phyloP scores from a whole-genome alignment of 1,140 invertebrate species.

The Calliopsis andreniformis region DNA sequence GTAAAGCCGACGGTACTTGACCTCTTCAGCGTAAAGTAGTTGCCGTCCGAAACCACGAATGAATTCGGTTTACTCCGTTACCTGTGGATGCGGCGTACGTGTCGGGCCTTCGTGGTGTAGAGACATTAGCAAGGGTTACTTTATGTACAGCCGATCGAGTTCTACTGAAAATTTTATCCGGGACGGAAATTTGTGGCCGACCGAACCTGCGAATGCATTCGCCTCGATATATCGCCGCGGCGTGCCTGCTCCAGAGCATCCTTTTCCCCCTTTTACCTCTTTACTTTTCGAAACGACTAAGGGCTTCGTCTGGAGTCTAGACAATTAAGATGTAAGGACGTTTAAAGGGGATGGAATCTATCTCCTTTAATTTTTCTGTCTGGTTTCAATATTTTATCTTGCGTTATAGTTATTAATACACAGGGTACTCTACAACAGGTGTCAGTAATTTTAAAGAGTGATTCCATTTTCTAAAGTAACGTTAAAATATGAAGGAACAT shows the following conservation, averaged over 20 bases:
- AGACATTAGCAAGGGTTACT: conserved; percentile 45
- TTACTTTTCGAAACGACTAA: too few relatives aligned
- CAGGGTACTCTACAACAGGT: too few relatives aligned
- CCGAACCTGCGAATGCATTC: conserved; percentile 1
- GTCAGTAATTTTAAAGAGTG: too few relatives aligned
- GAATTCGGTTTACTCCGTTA: conserved; percentile 49
- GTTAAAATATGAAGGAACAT: too few relatives aligned
- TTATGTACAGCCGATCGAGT: conserved; percentile 34
- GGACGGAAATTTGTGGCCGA: conserved; percentile 22
- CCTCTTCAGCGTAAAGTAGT: conserved; percentile 58
- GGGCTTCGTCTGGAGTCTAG: too few relatives aligned
- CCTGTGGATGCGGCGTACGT: conserved; percentile 23
- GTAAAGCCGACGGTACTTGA: conserved; percentile 66
- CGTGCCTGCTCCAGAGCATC: too few relatives aligned
- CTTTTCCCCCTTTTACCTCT: background rate
- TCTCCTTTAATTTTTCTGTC: too few relatives aligned
- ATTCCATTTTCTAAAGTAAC: too few relatives aligned
- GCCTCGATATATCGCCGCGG: background rate
- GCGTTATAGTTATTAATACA: too few relatives aligned
- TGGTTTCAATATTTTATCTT: too few relatives aligned
- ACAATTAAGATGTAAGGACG: too few relatives aligned
- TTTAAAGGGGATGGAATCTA: too few relatives aligned
- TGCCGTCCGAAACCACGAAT: conserved; percentile 52
- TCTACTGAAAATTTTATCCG: conserved; percentile 34
- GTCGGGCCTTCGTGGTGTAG: conserved; percentile 26